Evolutionary conservation across 2,888 invertebrate species (phyloP).

Genomic region (Lepidonotus clava): DNA sequence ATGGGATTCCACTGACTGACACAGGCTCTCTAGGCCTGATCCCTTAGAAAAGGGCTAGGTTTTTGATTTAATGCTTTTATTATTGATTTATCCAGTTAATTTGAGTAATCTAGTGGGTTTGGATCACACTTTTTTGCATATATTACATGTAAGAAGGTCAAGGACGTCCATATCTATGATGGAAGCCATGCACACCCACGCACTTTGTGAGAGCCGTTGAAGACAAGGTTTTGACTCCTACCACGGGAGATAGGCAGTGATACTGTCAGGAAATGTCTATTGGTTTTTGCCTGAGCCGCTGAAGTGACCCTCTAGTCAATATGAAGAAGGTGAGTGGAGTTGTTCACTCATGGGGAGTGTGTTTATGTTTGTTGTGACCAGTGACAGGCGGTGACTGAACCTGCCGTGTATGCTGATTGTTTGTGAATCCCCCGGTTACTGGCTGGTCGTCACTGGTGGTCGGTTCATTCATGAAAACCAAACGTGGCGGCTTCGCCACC

Average conservation of each 20-base stretch:
- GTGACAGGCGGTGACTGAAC: constrained; percentile 25
- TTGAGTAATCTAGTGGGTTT: not conserved
- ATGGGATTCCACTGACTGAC: not conserved
- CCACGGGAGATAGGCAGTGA: constrained; percentile 9
- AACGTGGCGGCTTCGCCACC: too few species aligned
- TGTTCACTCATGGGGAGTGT: not conserved
- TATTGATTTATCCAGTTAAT: too few species aligned
- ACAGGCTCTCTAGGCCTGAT: too few species aligned
- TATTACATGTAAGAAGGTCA: constrained; percentile 50
- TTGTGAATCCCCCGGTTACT: constrained; percentile 6
- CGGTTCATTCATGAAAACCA: constrained; percentile 1
- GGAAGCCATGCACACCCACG: constrained; percentile 56
- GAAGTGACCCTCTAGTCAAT: not conserved
- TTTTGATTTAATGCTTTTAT: too few species aligned
- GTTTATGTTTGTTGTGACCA: constrained; percentile 41
- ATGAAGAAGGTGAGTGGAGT: constrained; percentile 50
- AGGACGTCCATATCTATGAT: constrained; percentile 50
- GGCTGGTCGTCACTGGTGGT: not conserved
- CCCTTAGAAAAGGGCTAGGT: too few species aligned
- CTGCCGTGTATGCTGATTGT: not conserved
- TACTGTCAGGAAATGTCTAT: constrained; percentile 10
- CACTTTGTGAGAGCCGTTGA: constrained; percentile 52
- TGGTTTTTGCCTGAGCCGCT: not conserved
- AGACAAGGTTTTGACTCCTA: constrained; percentile 44
- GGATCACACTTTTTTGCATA: constrained; percentile 30